Evolutionary conservation across 1,140 invertebrate genomes (phyloP), one percentile per base, ranked within the genome.

Genomic region (Tetragonula clypearis): DNA sequence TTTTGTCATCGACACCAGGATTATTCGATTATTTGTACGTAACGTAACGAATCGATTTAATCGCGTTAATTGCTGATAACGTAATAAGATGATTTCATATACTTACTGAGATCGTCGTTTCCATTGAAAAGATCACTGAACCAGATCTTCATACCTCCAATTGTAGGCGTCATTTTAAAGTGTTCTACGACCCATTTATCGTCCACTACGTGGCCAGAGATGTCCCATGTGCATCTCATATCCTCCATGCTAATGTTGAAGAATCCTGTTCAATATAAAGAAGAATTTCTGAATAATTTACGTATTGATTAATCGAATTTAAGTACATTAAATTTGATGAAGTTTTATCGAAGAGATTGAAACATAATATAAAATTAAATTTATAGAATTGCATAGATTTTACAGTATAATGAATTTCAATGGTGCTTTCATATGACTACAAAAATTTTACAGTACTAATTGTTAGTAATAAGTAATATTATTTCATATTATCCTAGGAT

Each of bases 161-260:
- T 94, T 86, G 96, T 95, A 17, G 96, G 96, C 55, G 95, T 95
- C 87, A 97, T 93, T 90, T 95, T 96, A 90, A 97, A 97, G 35
- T 96, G 96, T 77, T 96, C 96, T 11, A 96, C 73, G 3, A 92
- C 82, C 93, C 92, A 94, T 87, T 84, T 92, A 56, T 95, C 94
- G 77, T 94, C 85, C 14, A 91, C 90, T 0, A 95, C 87, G 4
- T 78, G 87, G 66, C 94, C 94, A 26, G 92, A 87, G 0, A 95
- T 75, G 19, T 87, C 84, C 91, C 92, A 93, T 0, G 91, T 92
- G 12, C 71, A 19, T 65, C 88, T 92, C 14, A 95, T 30, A 12
- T 92, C 90, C 12, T 94, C 94, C 86, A 92, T 81, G 71, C 92
- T 94, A 19, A 94, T 66, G 62, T 95, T 95, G 87, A 94, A 95